Base-by-base conservation (phyloP, 2,888 invertebrate genomes). In the Callimorpha dominula region DNA sequence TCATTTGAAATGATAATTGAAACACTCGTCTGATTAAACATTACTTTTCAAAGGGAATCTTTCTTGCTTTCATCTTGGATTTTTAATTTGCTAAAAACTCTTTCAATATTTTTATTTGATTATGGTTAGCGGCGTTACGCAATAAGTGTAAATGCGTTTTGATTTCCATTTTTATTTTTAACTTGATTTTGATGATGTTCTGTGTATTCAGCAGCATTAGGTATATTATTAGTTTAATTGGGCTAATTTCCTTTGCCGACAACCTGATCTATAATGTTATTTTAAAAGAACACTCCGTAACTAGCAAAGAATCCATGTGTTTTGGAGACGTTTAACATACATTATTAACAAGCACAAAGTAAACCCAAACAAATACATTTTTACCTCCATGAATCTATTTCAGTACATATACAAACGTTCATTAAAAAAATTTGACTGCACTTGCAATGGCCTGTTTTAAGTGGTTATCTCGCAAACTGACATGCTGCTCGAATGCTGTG, bases 1-100 rank as follows among this genome's bases (percentile, higher is more conserved):
- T 77, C 17, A 81, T 81, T 81, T 75, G 60, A 71, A 81, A 81
- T 74, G 77, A 77, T 83, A 81, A 81, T 81, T 81, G 65, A 60
- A 73, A 71, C 73, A 66, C 64, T 64, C 68, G 66, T 49, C 60
- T 69, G 72, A 72, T 78, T 74, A 81, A 80, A 80, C 64, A 73
- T 74, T 70, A 43, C 20, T 42, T 20, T 64, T 64, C 20, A 52
- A 52, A 70, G 40, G 50, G 20, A 70, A 70, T 50, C 20, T 31
- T 70, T 12, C 31, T 11, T 49, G 42, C 62, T 64, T 62, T 50
- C 50, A 64, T 52, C 63, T 67, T 70, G 68, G 72, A 71, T 60
- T 52, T 52, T 64, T 63, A 52, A 62, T 70, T 63, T n/a, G 68
- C 12, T 43, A 50, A 49, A 62, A 69, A 46, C 15, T 40, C 40